Percentiles rank a stretch among this genome's conserved stretches.
Evolutionary conservation across 1,140 invertebrate genomes (phyloP).

Genomic region (Zaprionus taronus): DNA sequence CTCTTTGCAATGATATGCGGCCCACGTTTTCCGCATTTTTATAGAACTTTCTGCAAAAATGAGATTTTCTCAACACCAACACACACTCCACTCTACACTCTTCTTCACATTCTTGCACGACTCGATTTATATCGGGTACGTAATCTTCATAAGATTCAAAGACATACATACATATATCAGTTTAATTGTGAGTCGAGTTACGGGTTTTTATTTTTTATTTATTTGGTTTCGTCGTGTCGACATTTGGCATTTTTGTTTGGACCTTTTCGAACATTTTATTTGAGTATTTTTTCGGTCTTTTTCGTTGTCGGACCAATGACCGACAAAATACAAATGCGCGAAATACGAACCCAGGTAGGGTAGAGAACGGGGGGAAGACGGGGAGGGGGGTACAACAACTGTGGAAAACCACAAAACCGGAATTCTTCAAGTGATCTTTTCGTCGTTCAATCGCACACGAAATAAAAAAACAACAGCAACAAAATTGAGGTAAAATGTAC

Average conservation of each 20-base stretch:
- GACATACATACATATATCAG: slow-evolving; percentile 21
- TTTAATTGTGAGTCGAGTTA: slow-evolving; percentile 39
- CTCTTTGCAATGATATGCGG: slow-evolving; percentile 23
- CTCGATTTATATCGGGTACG: slow-evolving; percentile 13
- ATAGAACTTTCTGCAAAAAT: slow-evolving; percentile 40
- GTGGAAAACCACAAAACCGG: slow-evolving; percentile 75
- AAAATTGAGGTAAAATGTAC: slow-evolving; percentile 51
- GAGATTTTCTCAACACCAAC: slow-evolving; percentile 34
- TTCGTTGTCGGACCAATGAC: slow-evolving; percentile 74
- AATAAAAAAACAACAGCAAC: slow-evolving; percentile 9
- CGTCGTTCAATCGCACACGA: slow-evolving; percentile 59
- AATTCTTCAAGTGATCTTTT: slow-evolving; percentile 82
- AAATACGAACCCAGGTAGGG: slow-evolving; percentile 24
- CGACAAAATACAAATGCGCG: slow-evolving; percentile 65
- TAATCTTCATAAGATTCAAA: slow-evolving; percentile 2
- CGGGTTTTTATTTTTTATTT: slow-evolving; percentile 13
- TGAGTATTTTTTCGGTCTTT: slow-evolving; percentile 50
- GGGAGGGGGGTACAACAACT: slow-evolving; percentile 11
- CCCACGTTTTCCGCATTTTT: slow-evolving; percentile 61
- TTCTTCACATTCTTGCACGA: slow-evolving; percentile 54
- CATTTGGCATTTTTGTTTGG: slow-evolving; percentile 52
- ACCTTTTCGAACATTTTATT: slow-evolving; percentile 39
- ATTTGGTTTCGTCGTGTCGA: slow-evolving; percentile 26
- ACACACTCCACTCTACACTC: slow-evolving; percentile 4
- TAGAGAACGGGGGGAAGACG: slow-evolving; percentile 20